Base-by-base conservation (phyloP, 2,113 vertebrate genomes). In the Mesitornis unicolor region DNA sequence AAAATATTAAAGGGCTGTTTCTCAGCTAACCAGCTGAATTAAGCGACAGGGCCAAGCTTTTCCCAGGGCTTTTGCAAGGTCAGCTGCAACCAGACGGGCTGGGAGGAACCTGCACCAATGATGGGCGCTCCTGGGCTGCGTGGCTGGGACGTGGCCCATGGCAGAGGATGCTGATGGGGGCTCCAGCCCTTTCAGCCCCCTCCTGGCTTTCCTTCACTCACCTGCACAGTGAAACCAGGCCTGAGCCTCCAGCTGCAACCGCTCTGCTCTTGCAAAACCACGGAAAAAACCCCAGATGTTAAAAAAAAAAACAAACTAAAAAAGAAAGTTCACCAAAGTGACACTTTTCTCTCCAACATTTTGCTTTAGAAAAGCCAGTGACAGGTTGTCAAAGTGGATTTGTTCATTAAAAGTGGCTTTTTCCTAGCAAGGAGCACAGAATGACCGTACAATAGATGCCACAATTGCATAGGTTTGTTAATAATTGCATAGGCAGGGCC, bases 281-380 rank as follows among this genome's bases (percentile, higher is more conserved):
- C 0, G 0, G 64, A 15, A 3, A 22, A 78, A 74, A 33, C 81
- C 40, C 6, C 6, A 53, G n/a, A 36, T 21, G 16, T 28, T 29
- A 53, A 57, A 12, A n/a, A 54, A 40, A 47, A 33, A 33, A 33
- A 56, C n/a, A n/a, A n/a, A n/a, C n/a, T n/a, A 43, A 61, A 43
- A 78, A 69, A 24, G 29, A 36, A 71, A 48, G 53, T 33, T 75
- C 25, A 3, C 50, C 6, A 5, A 85, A 90, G 88, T 17, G 26
- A 59, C 35, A 35, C 57, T 50, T 54, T 50, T 63, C 42, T 15
- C 56, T 31, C 24, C 60, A 67, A 15, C 1, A 1, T 64, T 84
- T 53, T 65, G 40, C 80, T 70, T 86, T 9, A 48, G 80, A 36
- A 65, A 84, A 85, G 59, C 26, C 93, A 84, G 50, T 48, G 76